A percentile compares a stretch with the other conserved stretches of the same genome.
Conservation (phyloP, 2,113 vertebrate species). For the Ornithorhynchus anatinus region DNA sequence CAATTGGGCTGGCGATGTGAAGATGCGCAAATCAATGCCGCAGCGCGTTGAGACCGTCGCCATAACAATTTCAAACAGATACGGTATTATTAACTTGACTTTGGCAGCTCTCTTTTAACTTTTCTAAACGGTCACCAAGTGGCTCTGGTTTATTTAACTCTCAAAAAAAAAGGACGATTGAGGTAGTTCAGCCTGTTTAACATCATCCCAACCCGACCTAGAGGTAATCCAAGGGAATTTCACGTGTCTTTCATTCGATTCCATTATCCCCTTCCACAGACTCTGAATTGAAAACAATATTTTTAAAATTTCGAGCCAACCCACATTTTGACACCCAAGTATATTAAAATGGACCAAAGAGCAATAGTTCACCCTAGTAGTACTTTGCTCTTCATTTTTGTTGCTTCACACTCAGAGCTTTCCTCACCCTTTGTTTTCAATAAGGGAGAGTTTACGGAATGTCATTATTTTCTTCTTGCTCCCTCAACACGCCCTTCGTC, state of each 20-base stretch:
- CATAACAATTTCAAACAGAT: constrained; percentile 35
- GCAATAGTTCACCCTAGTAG: too few relatives aligned
- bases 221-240: constrained; percentile 18
- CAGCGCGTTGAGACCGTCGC: constrained; percentile 33
- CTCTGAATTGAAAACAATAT: neutral
- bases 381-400: too few relatives aligned
- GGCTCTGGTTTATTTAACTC: constrained; percentile 57
- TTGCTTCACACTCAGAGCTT: too few relatives aligned
- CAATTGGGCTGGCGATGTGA: constrained; percentile 3
- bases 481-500: too few relatives aligned
- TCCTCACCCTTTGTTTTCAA: too few relatives aligned
- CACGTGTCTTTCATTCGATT: constrained; percentile 18
- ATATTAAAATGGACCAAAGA: too few relatives aligned
- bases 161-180: constrained; percentile 53
- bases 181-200: constrained; percentile 41
- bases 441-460: too few relatives aligned
- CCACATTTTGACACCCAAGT: too few relatives aligned
- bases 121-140: constrained; percentile 43
- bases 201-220: constrained; percentile 34
- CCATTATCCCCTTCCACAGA: neutral
- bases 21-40: constrained; percentile 21
- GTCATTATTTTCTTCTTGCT: too few relatives aligned
- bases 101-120: constrained; percentile 50
- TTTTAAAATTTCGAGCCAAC: too few relatives aligned
- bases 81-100: constrained; percentile 43